A percentile compares a stretch with the other conserved stretches of the same genome.
Evolutionary conservation across 2,797 vertebrate genomes (phyloP).

Genomic region (Fistularia commersonii): DNA sequence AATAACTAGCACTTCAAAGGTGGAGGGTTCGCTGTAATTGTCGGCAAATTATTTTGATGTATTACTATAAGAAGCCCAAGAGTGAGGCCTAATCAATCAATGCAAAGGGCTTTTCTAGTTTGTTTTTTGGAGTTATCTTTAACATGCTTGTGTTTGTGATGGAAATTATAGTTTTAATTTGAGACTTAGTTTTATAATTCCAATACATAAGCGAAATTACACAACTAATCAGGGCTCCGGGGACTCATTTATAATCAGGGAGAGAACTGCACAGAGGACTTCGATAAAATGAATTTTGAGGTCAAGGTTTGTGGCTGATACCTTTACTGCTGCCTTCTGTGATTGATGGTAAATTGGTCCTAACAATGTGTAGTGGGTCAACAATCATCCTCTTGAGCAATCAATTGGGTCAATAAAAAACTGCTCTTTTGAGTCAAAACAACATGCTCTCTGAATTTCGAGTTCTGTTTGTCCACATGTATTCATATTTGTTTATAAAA

Average conservation of each 20-base stretch:
- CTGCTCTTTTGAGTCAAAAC: slow-evolving; percentile 6
- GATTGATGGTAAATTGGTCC: slow-evolving; percentile 23
- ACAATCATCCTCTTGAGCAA: slow-evolving; percentile 20
- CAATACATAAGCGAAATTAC: not conserved
- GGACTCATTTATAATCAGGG: not conserved
- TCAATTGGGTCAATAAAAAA: not conserved
- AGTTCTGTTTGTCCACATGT: no score
- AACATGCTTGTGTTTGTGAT: not conserved
- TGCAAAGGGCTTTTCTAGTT: no score
- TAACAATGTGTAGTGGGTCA: slow-evolving; percentile 10
- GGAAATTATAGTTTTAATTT: no score
- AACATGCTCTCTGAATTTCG: no score
- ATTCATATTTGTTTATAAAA: no score
- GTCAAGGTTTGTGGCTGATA: slow-evolving; percentile 9
- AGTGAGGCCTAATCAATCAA: no score
- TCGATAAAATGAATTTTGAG: not conserved
- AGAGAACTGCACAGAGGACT: no score
- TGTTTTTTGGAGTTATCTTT: slow-evolving; percentile 27
- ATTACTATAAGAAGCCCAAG: slow-evolving; percentile 29
- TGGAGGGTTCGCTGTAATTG: slow-evolving; percentile 41
- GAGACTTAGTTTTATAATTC: no score
- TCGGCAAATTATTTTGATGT: slow-evolving; percentile 39
- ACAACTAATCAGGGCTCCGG: not conserved
- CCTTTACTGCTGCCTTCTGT: slow-evolving; percentile 10
- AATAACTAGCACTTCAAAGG: slow-evolving; percentile 14